Percentiles rank a stretch among this genome's conserved stretches.
These are phyloP conservation scores for Belgica antarctica DNA, from an alignment of 2,888 invertebrate genomes.

Conservation along the genomic window DNA sequence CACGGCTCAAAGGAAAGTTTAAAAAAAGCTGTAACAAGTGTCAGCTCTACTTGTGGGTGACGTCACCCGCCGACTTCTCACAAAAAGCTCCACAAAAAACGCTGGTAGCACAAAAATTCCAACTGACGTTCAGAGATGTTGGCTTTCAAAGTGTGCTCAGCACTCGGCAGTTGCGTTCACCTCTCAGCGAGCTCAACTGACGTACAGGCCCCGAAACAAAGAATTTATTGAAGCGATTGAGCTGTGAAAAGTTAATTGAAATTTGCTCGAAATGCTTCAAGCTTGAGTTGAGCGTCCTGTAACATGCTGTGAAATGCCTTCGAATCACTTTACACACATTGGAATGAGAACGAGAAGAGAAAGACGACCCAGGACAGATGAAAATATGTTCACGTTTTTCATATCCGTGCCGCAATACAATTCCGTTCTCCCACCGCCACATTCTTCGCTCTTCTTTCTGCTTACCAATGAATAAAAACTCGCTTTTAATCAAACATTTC, in stretches of 20 bases:
- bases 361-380: not conserved
- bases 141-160: no score
- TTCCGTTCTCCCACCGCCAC: not conserved
- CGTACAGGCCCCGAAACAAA: not conserved
- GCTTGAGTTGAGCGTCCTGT: not conserved
- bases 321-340: not conserved
- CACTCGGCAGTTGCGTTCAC: no score
- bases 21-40: no score
- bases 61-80: no score
- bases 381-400: slow-evolving; percentile 43
- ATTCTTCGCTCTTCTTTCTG: not conserved
- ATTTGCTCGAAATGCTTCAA: slow-evolving; percentile 7
- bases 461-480: not conserved
- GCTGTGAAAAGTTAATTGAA: slow-evolving; percentile 34
- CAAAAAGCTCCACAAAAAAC: no score
- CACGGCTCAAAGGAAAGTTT: no score
- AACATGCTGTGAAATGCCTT: not conserved
- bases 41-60: no score
- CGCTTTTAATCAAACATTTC: not conserved
- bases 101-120: no score
- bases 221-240: not conserved
- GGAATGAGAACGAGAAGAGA: not conserved
- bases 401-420: slow-evolving; percentile 26
- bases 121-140: no score
- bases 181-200: not conserved